A percentile compares a stretch with the other conserved stretches of the same genome.
phyloP scores from a whole-genome alignment of 2,888 invertebrate genomes.

The Lepidonotus clava region DNA sequence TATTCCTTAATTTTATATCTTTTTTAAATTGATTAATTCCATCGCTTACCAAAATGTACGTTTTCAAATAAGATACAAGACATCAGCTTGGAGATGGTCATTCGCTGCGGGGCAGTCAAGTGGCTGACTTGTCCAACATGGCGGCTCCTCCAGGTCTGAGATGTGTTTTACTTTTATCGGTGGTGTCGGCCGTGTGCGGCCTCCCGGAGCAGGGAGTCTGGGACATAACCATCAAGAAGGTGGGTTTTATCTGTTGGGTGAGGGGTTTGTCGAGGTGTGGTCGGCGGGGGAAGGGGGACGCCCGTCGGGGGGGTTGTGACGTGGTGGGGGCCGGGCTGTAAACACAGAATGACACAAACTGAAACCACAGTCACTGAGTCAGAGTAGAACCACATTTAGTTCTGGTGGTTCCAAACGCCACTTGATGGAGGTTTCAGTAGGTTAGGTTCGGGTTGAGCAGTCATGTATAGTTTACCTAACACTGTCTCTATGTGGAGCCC shows the following conservation, averaged over 20 bases:
- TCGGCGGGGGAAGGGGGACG: neutral
- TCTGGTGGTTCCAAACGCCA: neutral
- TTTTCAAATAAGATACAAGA: too few relatives aligned
- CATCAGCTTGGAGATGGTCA: too few relatives aligned
- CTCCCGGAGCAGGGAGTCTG: slow-evolving; percentile 52
- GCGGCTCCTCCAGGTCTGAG: neutral
- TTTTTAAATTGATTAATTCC: too few relatives aligned
- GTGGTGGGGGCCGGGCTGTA: neutral
- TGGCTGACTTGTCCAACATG: slow-evolving; percentile 36
- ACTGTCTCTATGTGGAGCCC: neutral
- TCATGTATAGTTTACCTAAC: neutral
- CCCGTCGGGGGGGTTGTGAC: neutral
- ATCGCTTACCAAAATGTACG: too few relatives aligned
- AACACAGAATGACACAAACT: neutral
- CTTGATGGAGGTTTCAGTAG: neutral
- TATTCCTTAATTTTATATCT: too few relatives aligned
- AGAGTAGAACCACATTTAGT: neutral
- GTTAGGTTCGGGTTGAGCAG: too few relatives aligned
- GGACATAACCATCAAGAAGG: slow-evolving; percentile 28
- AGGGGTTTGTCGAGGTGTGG: neutral
- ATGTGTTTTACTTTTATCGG: neutral
- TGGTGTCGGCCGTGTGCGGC: neutral
- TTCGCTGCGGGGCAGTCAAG: slow-evolving; percentile 5
- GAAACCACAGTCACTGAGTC: neutral
- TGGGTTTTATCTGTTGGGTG: neutral